These are phyloP conservation scores for Cyphomyrmex costatus DNA, from an alignment of 1,140 invertebrate genomes.

Conservation along the genomic window DNA sequence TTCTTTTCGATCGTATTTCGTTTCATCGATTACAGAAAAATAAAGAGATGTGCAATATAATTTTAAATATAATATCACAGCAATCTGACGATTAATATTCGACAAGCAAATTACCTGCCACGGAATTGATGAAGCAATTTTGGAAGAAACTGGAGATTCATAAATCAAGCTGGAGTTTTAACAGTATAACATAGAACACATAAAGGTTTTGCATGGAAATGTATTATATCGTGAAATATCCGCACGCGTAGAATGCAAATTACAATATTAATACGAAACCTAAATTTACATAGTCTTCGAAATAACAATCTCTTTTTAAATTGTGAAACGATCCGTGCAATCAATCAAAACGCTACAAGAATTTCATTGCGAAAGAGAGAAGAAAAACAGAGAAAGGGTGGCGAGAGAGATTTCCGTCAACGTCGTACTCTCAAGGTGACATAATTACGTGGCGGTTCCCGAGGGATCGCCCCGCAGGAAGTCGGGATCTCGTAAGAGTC, in stretches of 20 bases:
- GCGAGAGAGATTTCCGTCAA: not conserved
- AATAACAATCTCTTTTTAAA: not conserved
- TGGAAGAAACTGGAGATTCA: slow-evolving; percentile 5
- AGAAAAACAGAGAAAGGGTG: not conserved
- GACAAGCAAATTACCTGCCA: slow-evolving; percentile 33
- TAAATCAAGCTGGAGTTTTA: slow-evolving; percentile 33
- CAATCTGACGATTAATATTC: slow-evolving; percentile 14
- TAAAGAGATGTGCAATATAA: not conserved
- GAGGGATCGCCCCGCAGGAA: not conserved
- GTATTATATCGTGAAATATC: not conserved
- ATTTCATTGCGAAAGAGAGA: not conserved
- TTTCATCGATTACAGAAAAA: slow-evolving; percentile 28
- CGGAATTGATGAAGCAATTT: slow-evolving; percentile 37
- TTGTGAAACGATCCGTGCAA: not conserved
- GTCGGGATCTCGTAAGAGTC: slow-evolving; percentile 38
- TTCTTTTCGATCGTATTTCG: not conserved
- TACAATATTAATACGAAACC: not conserved
- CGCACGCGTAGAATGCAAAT: not conserved
- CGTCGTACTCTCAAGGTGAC: slow-evolving; percentile 27
- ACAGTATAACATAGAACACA: not conserved
- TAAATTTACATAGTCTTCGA: not conserved
- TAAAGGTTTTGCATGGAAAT: not conserved
- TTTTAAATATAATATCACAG: slow-evolving; percentile 1
- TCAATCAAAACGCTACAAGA: slow-evolving; percentile 17
- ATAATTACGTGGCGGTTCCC: slow-evolving; percentile 21